These are phyloP conservation scores for Crax fasciolata DNA, from an alignment of 2,797 vertebrate species.

Conservation along the genomic window DNA sequence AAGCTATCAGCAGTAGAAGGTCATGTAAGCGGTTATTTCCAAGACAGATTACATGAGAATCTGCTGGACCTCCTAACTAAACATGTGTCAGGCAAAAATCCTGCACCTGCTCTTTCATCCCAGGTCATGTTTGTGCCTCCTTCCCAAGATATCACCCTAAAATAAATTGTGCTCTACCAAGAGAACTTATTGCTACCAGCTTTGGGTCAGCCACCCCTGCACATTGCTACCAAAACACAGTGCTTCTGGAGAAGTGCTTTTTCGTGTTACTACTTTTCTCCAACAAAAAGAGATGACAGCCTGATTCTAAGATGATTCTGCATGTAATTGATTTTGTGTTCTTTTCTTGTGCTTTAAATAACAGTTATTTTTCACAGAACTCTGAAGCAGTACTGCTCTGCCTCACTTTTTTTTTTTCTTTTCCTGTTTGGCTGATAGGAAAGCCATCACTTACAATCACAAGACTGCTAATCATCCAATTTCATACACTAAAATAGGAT, in stretches of 20 bases:
- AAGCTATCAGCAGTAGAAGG: not conserved
- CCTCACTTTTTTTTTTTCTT: not conserved
- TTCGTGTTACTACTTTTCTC: not conserved
- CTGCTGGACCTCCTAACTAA: not conserved
- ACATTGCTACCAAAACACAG: not conserved
- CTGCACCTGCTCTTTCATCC: not conserved
- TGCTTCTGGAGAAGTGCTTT: not conserved
- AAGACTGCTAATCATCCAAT: conserved; percentile 23
- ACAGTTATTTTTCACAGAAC: not conserved
- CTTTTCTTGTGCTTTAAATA: conserved; percentile 20
- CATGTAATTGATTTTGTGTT: not conserved
- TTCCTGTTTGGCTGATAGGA: not conserved
- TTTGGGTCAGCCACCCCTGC: not conserved
- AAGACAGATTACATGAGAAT: not conserved
- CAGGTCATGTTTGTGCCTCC: not conserved
- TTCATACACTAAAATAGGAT: conserved; percentile 4
- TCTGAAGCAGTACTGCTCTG: not conserved
- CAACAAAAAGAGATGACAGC: not conserved
- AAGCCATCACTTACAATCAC: conserved; percentile 1
- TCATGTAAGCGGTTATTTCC: not conserved
- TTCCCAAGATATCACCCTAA: not conserved
- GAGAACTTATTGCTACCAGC: not conserved
- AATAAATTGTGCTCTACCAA: not conserved
- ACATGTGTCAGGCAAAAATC: not conserved
- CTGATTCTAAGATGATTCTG: not conserved